phyloP scores from a whole-genome alignment of 2,797 vertebrate genomes.

The Pseudochirops corinnae region DNA sequence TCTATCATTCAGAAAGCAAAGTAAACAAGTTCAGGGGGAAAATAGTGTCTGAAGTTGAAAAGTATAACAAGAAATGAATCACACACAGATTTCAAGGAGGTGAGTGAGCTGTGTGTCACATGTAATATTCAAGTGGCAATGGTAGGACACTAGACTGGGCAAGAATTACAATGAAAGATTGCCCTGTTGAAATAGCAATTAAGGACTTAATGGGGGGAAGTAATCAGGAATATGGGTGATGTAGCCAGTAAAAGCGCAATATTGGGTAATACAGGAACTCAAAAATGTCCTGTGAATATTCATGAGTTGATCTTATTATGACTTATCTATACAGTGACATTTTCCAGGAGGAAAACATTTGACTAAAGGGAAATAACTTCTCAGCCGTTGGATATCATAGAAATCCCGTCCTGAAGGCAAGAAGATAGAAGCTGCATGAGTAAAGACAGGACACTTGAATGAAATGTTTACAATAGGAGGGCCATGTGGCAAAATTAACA shows the following conservation, averaged over 20 bases:
- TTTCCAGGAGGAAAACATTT: conserved; percentile 85
- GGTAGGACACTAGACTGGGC: conserved; percentile 76
- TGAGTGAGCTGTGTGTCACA: conserved; percentile 65
- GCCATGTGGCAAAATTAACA: conserved; percentile 63
- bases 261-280: conserved; percentile 69
- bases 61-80: conserved; percentile 64
- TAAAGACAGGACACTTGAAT: conserved; percentile 80
- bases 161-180: conserved; percentile 83
- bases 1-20: conserved; percentile 48
- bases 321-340: conserved; percentile 85
- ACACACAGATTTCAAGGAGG: conserved; percentile 61
- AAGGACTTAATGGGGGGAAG: conserved; percentile 81
- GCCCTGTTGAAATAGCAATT: conserved; percentile 81
- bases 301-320: conserved; percentile 86
- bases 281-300: conserved; percentile 83
- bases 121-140: conserved; percentile 68
- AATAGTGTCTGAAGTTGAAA: conserved; percentile 57
- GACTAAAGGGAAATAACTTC: conserved; percentile 82
- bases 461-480: conserved; percentile 75
- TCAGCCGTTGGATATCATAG: conserved; percentile 76
- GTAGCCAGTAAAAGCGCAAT: conserved; percentile 72
- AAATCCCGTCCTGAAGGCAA: conserved; percentile 79
- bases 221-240: conserved; percentile 75
- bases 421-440: conserved; percentile 75
- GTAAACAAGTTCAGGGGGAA: conserved; percentile 42